Conservation (phyloP, 2,113 vertebrate genomes). For the Alectura lathami region DNA sequence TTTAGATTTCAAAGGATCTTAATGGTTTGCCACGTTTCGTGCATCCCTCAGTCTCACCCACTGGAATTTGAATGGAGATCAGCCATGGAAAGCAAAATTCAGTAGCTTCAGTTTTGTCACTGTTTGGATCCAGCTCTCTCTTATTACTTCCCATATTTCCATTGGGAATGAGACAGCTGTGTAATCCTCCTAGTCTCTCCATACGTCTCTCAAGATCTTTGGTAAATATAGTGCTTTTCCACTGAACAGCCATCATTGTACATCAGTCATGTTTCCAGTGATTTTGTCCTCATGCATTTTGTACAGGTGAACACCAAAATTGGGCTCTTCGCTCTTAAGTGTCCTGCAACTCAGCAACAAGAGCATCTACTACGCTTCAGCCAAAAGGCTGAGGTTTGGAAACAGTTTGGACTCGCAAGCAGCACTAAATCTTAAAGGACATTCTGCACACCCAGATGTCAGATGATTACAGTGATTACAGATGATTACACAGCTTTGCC, state of each 20-base stretch:
- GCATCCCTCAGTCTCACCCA: neutral
- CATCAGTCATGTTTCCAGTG: neutral
- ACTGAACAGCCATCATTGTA: neutral
- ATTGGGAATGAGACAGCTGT: neutral
- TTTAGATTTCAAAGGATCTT: neutral
- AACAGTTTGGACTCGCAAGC: neutral
- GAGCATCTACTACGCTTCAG: neutral
- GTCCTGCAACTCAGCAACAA: neutral
- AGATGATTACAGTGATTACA: neutral
- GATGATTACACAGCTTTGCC: neutral
- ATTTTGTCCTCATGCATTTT: neutral
- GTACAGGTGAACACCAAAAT: neutral
- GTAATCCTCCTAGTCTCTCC: neutral
- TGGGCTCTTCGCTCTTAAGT: neutral
- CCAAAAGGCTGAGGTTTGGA: neutral
- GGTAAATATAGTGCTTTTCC: neutral
- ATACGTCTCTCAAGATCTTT: neutral
- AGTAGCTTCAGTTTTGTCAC: neutral
- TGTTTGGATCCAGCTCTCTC: neutral
- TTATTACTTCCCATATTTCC: neutral
- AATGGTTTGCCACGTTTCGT: neutral
- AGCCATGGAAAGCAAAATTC: neutral
- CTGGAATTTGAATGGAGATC: neutral
- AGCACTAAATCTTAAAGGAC: neutral
- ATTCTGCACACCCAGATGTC: neutral